Base-by-base conservation (phyloP, 2,888 invertebrate genomes). In the Nasonovia ribisnigri region DNA sequence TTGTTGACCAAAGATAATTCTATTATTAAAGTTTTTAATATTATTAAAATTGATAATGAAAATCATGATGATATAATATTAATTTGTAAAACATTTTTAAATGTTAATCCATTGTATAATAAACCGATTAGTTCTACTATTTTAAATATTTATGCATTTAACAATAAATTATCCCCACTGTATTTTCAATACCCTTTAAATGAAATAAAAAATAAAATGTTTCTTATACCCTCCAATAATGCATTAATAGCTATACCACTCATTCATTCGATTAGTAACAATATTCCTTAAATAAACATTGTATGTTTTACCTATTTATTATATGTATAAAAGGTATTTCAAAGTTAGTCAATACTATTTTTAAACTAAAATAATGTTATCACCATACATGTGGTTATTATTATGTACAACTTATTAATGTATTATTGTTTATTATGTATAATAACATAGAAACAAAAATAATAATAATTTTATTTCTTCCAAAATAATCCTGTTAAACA, bases 141-240 rank as follows among this genome's bases (percentile, higher is more conserved):
- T 84, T 36, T 77, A 77, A 77, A 77, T 77, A 77, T 77, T 36
- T 84, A 84, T 84, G 43, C 42, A 36, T 84, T 84, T 84, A 84
- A 84, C 24, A 84, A 84, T 77, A 36, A 77, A 84, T 84, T 84
- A 84, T 84, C 84, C 42, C 84, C 16, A 84, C 84, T 42, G 24
- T 84, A 84, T 43, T 84, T 84, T 43, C 24, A 84, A 43, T 84
- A 84, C 42, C 6, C 42, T 84, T 24, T 42, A 84, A 84, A 84
- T 84, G 42, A 84, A 84, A 84, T 84, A 84, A 84, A 84, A 84
- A 84, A 84, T 84, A 84, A 84, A 84, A 84, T 84, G 84, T 84
- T 84, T 84, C 42, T 84, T 84, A 84, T 43, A 20, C 84, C 84
- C 20, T 84, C 42, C 42, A 84, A 84, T 84, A 84, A 84, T 84